A percentile compares a stretch with the other conserved stretches of the same genome.
phyloP scores from a whole-genome alignment of 2,888 invertebrate genomes.

The Allolobophora icterica region DNA sequence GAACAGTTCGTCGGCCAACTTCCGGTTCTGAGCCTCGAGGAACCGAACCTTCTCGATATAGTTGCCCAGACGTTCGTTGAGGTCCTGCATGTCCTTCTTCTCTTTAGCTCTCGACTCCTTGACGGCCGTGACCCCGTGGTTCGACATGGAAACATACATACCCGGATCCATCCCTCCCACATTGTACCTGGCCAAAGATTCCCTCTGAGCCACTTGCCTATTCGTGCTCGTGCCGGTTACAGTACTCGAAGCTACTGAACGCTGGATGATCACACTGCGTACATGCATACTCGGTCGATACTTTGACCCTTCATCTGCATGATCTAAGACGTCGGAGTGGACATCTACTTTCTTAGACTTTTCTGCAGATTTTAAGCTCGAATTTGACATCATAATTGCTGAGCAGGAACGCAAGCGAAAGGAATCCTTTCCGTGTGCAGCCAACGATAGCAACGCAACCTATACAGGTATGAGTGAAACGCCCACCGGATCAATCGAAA shows the following conservation, averaged over 20 bases:
- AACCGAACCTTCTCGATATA: conserved; percentile 68
- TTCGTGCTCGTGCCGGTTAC: not conserved
- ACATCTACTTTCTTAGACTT: not conserved
- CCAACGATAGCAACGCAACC: too few relatives aligned
- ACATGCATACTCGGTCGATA: conserved; percentile 31
- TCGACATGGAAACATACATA: conserved; percentile 55
- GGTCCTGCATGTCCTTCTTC: conserved; percentile 69
- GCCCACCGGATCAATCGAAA: not conserved
- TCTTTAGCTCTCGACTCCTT: conserved; percentile 66
- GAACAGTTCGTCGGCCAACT: conserved; percentile 63
- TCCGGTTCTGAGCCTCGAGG: conserved; percentile 66
- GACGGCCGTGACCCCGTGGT: conserved; percentile 63
- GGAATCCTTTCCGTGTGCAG: not conserved
- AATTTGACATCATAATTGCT: not conserved
- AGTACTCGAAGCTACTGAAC: conserved; percentile 44
- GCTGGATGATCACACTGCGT: conserved; percentile 43
- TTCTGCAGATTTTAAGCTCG: not conserved
- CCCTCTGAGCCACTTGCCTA: not conserved
- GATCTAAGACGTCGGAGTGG: not conserved
- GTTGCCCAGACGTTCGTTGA: conserved; percentile 69
- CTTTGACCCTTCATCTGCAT: conserved; percentile 26
- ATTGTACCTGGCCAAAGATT: not conserved
- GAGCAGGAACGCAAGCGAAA: not conserved
- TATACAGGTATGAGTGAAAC: not conserved
- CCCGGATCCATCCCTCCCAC: conserved; percentile 47